Evolutionary conservation across 2,113 vertebrate genomes (phyloP).

Genomic region (Artemisiospiza belli): DNA sequence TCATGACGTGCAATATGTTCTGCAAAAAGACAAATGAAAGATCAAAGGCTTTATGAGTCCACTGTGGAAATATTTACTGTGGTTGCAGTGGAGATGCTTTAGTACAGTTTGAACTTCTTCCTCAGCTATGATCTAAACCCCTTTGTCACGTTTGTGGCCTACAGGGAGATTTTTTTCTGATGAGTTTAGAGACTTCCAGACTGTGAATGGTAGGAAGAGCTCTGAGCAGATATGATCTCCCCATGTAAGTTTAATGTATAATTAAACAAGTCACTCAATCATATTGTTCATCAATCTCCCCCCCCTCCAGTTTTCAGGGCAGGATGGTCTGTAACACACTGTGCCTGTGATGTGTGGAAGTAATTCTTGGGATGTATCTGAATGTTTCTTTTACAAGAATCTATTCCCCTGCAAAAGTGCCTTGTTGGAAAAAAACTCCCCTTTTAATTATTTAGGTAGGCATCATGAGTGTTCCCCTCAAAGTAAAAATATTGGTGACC

Average conservation of each 20-base stretch:
- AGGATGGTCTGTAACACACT: background rate
- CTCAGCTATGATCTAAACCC: background rate
- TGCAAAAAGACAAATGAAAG: background rate
- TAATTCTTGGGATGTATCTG: background rate
- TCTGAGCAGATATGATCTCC: background rate
- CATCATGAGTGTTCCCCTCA: background rate
- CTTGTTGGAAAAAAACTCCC: background rate
- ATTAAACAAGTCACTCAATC: slow-evolving; percentile 42
- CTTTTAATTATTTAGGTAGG: background rate
- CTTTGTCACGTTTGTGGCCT: background rate
- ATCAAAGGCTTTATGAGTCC: background rate
- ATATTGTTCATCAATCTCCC: background rate
- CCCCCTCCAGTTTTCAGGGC: background rate
- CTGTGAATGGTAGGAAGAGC: background rate
- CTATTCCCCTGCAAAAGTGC: background rate
- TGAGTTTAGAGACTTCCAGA: background rate
- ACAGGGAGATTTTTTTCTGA: background rate
- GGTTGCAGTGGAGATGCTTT: background rate
- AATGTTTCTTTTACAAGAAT: background rate
- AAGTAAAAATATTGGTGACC: background rate
- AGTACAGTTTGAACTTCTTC: background rate
- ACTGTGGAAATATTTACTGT: background rate
- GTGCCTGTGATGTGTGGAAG: fast-evolving
- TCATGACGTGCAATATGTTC: background rate
- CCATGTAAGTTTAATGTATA: slow-evolving; percentile 8